A percentile compares a stretch with the other conserved stretches of the same genome.
phyloP scores from a whole-genome alignment of 2,113 vertebrate genomes.

The Xenus cinereus region DNA sequence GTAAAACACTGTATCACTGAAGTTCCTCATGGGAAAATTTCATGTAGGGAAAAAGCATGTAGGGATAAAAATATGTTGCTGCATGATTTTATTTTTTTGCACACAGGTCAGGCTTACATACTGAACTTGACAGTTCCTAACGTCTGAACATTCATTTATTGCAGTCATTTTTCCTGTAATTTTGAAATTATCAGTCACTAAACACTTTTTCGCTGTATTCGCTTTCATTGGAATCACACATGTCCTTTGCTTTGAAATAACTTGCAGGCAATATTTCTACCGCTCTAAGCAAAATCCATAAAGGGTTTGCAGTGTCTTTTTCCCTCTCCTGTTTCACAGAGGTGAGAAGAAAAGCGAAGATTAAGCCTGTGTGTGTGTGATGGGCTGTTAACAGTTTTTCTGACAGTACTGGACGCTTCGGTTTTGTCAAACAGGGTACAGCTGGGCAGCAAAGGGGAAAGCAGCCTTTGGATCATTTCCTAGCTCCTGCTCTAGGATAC shows the following conservation, averaged over 20 bases:
- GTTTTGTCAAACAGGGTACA: background rate
- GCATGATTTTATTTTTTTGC: background rate
- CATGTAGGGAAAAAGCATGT: background rate
- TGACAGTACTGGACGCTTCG: background rate
- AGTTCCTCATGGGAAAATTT: background rate
- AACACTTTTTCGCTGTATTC: background rate
- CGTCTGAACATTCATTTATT: background rate
- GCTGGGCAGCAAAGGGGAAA: background rate
- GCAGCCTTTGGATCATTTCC: background rate
- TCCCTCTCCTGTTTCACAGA: background rate
- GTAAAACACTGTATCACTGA: background rate
- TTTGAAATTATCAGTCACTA: background rate
- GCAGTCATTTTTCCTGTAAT: background rate
- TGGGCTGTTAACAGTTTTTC: background rate
- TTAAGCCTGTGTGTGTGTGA: background rate
- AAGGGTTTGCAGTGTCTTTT: background rate
- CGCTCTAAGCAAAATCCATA: background rate
- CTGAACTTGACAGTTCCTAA: background rate
- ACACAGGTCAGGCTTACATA: background rate
- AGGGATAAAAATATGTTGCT: background rate
- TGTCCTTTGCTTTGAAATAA: background rate
- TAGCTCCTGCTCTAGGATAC: background rate
- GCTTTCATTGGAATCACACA: background rate
- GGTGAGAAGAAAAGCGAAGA: background rate
- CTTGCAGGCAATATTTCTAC: background rate